Conservation (phyloP, 2,113 vertebrate species). For the Leuciscus idus region DNA sequence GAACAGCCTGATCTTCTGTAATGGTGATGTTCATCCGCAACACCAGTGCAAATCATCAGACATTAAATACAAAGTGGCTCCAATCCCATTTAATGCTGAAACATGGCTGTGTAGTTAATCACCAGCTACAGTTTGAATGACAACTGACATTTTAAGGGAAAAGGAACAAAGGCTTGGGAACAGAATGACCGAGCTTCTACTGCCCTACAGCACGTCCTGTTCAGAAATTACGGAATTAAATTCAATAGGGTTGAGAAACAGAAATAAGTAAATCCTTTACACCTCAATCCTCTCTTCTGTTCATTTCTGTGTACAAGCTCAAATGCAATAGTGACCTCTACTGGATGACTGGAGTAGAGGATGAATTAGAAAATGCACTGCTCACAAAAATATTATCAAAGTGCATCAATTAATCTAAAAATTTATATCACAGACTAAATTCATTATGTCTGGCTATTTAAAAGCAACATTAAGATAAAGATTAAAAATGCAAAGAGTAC, state of each 20-base stretch:
- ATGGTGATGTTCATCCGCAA: neutral
- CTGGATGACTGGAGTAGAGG: constrained; percentile 12
- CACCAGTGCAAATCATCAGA: constrained; percentile 1
- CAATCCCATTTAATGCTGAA: constrained; percentile 22
- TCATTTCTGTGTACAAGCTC: constrained; percentile 27
- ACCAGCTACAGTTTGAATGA: constrained; percentile 21
- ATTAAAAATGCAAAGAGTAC: neutral
- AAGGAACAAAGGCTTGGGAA: constrained; percentile 18
- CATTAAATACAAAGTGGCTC: constrained; percentile 21
- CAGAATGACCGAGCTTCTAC: constrained; percentile 27
- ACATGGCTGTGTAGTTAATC: constrained; percentile 40
- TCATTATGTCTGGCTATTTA: neutral
- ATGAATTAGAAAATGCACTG: neutral
- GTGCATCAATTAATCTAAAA: neutral
- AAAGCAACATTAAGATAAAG: neutral
- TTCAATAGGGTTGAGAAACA: constrained; percentile 26
- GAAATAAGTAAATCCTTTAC: constrained; percentile 25
- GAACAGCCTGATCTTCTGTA: neutral
- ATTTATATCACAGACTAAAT: neutral
- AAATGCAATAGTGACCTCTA: constrained; percentile 56
- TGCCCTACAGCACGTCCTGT: constrained; percentile 11
- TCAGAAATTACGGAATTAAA: constrained; percentile 36
- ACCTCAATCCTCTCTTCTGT: constrained; percentile 15
- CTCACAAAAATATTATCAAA: neutral
- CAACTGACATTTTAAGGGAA: constrained; percentile 41